A percentile compares a stretch with the other conserved stretches of the same genome.
Evolutionary conservation across 2,888 invertebrate species (phyloP).

Genomic region (Trachelus tabidus): DNA sequence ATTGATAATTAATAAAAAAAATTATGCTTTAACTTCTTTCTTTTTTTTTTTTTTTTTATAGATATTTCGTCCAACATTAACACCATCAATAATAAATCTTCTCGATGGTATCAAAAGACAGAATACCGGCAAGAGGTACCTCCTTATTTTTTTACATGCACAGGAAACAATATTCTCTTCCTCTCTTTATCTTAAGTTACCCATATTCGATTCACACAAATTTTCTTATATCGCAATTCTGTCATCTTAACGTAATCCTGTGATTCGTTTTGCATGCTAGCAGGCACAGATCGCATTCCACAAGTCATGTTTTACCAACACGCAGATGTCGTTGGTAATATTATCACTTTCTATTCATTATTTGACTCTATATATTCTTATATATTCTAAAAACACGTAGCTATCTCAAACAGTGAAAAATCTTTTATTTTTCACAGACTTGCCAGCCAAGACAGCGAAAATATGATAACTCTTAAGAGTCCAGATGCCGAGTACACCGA

Average conservation of each 20-base stretch:
- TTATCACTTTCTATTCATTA: background rate
- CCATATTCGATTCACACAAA: background rate
- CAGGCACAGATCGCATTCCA: constrained; percentile 53
- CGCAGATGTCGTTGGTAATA: constrained; percentile 51
- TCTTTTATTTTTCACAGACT: constrained; percentile 40
- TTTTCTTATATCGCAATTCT: background rate
- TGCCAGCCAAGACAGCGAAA: constrained; percentile 45
- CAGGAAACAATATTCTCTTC: constrained; percentile 1
- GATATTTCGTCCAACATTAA: constrained; percentile 62
- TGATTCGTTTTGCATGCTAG: constrained; percentile 53
- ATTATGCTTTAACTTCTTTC: background rate
- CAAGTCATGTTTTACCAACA: constrained; percentile 45
- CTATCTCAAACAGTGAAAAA: background rate
- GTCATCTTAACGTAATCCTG: constrained; percentile 3
- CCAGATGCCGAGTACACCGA: constrained; percentile 47
- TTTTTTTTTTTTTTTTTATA: constrained; percentile 20
- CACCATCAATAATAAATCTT: constrained; percentile 56
- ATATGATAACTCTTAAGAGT: constrained; percentile 52
- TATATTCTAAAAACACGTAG: background rate
- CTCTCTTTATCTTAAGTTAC: constrained; percentile 19
- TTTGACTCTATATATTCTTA: background rate
- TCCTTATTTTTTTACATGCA: background rate
- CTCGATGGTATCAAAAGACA: constrained; percentile 59
- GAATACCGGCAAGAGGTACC: constrained; percentile 52
- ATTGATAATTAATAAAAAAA: background rate